Conservation (phyloP, 1,140 invertebrate species). For the Drosophila pruinosa region DNA sequence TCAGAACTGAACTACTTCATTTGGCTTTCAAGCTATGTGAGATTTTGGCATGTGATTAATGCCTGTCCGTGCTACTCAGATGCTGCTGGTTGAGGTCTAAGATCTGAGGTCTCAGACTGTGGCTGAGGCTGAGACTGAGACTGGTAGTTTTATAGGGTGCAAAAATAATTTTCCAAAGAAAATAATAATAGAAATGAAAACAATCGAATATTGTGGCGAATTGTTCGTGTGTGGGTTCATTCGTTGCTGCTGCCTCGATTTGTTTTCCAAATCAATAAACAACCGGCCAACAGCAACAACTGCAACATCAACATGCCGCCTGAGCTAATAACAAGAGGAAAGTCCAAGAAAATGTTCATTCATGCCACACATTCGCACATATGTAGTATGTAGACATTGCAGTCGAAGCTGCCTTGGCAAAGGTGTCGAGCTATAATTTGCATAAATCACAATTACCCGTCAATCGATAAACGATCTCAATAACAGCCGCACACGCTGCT, state of each 20-base stretch:
- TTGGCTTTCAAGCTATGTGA: constrained; percentile 22
- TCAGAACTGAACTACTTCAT: constrained; percentile 59
- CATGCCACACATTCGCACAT: not conserved
- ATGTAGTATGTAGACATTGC: not conserved
- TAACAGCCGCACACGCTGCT: not conserved
- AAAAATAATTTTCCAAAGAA: constrained; percentile 73
- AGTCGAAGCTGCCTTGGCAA: constrained; percentile 3
- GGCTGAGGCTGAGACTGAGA: not conserved
- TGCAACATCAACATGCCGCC: constrained; percentile 6
- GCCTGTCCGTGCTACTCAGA: constrained; percentile 57
- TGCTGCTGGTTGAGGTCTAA: not conserved
- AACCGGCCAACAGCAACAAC: constrained; percentile 37
- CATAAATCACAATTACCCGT: constrained; percentile 80
- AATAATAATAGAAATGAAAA: constrained; percentile 80
- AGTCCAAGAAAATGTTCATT: constrained; percentile 43
- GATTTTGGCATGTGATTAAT: constrained; percentile 59
- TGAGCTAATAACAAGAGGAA: constrained; percentile 43
- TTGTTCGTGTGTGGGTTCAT: constrained; percentile 54
- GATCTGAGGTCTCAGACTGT: not conserved
- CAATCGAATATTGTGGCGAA: constrained; percentile 44
- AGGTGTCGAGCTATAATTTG: constrained; percentile 70
- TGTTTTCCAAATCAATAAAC: constrained; percentile 74
- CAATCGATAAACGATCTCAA: constrained; percentile 70
- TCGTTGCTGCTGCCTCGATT: constrained; percentile 18
- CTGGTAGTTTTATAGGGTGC: constrained; percentile 61